Conservation (phyloP, 2,888 invertebrate genomes). For the Sthenelais limicola region DNA sequence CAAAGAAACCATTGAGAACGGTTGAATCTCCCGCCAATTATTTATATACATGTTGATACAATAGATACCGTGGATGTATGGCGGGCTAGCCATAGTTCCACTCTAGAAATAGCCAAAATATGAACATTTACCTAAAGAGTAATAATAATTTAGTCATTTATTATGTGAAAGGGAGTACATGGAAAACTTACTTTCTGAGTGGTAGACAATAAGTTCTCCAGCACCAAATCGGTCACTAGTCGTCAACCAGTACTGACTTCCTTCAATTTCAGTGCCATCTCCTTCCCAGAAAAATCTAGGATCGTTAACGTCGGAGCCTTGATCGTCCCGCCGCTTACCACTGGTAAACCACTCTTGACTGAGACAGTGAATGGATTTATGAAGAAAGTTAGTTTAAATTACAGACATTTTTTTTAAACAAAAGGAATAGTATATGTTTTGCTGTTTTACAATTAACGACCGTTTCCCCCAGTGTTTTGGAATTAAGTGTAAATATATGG, state of each 20-base stretch:
- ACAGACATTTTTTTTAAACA: not conserved
- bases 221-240: conserved; percentile 51
- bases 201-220: conserved; percentile 73
- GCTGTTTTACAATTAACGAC: not conserved
- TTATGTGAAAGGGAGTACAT: too few relatives aligned
- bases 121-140: not conserved
- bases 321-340: conserved; percentile 71
- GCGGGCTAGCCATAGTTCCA: too few relatives aligned
- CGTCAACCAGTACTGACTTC: conserved; percentile 60
- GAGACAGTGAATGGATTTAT: not conserved
- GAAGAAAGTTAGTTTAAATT: not conserved
- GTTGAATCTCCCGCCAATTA: too few relatives aligned
- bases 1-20: too few relatives aligned
- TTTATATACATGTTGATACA: too few relatives aligned
- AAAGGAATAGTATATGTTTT: not conserved
- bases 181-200: conserved; percentile 47
- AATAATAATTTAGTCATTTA: not conserved
- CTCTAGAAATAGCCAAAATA: not conserved
- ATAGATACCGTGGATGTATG: too few relatives aligned
- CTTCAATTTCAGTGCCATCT: conserved; percentile 78
- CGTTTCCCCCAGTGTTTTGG: not conserved
- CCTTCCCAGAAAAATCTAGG: conserved; percentile 75
- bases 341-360: conserved; percentile 89
- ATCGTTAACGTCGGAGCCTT: conserved; percentile 14
- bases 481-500: not conserved